Base-by-base conservation (phyloP, 37 sponge, comb jelly and placozoan genomes). In the Mnemiopsis leidyi region DNA sequence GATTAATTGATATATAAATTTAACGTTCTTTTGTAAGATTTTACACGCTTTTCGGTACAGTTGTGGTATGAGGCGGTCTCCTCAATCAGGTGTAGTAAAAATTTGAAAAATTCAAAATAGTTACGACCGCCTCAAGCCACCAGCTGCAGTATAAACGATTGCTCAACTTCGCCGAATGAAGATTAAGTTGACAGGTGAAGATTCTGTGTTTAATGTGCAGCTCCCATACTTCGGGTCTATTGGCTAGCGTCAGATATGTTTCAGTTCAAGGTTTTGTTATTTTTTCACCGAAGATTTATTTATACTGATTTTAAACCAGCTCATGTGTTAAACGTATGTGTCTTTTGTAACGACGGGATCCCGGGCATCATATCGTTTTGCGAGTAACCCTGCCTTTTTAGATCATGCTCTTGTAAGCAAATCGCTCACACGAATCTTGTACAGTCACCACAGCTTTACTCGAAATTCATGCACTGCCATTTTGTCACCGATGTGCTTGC, bases 261-360 rank as follows among this genome's bases (percentile, higher is more conserved):
- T 67, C 68, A 67, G 68, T 67, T 29, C n/a, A 13, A 71, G 30
- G 61, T 71, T 71, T 71, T 71, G 73, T 29, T 71, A 71, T 71
- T 71, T 71, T 71, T 71, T 23, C 73, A 48, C 30, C 73, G n/a
- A 71, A 71, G 73, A 71, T 71, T 71, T 71, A 71, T 71, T 71
- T 71, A 71, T 71, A 71, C 73, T 71, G 73, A 71, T 71, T 71
- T 71, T 71, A 71, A 29, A 29, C 25, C 30, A 28, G 73, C 73
- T 5, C 29, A 23, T 71, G 30, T 21, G 20, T 71, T 29, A 5
- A 28, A 28, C 3, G n/a, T 71, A 28, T 71, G 73, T 71, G 73
- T 71, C 30, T 71, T 71, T 71, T 71, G 73, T 28, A 71, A 29
- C 29, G 21, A 71, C 73, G 61, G 61, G 61, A 48, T 18, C 5